These are phyloP conservation scores for Dasyprocta punctata DNA, from an alignment of 2,113 vertebrate genomes.

Conservation along the genomic window DNA sequence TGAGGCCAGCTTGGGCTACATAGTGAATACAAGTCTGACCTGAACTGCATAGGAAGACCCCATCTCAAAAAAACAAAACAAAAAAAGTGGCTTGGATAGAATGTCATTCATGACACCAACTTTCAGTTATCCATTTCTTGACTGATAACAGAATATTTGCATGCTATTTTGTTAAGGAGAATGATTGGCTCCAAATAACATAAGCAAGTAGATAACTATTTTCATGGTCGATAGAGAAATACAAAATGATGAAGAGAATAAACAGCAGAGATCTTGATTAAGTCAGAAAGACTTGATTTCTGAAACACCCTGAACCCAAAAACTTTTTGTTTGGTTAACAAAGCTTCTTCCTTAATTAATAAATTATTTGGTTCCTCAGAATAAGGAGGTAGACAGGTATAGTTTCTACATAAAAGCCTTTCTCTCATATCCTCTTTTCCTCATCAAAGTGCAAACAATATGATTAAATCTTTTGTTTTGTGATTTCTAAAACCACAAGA, in stretches of 20 bases:
- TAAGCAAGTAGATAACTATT: not conserved
- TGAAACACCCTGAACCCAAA: not conserved
- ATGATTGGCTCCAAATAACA: slow-evolving; percentile 1
- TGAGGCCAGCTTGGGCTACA: not conserved
- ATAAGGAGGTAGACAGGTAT: not conserved
- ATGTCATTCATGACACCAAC: not conserved
- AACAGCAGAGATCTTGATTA: slow-evolving; percentile 13
- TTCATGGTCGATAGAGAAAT: slow-evolving; percentile 16
- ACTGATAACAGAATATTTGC: not conserved
- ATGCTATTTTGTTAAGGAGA: slow-evolving; percentile 12
- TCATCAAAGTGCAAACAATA: slow-evolving; percentile 21
- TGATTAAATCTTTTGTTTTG: slow-evolving; percentile 39
- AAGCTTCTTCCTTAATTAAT: slow-evolving; percentile 4
- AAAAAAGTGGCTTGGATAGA: not conserved
- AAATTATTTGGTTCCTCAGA: not conserved
- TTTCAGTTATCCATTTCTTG: not conserved
- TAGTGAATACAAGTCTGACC: not conserved
- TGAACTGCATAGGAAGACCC: not conserved
- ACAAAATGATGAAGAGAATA: not conserved
- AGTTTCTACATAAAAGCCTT: not conserved
- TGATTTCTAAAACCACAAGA: slow-evolving; percentile 30
- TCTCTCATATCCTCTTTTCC: not conserved
- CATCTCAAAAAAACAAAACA: not conserved
- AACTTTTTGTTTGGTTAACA: slow-evolving; percentile 17
- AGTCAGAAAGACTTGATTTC: slow-evolving; percentile 18